Evolutionary conservation across 2,113 vertebrate species (phyloP).

Genomic region (Menidia beryllina): DNA sequence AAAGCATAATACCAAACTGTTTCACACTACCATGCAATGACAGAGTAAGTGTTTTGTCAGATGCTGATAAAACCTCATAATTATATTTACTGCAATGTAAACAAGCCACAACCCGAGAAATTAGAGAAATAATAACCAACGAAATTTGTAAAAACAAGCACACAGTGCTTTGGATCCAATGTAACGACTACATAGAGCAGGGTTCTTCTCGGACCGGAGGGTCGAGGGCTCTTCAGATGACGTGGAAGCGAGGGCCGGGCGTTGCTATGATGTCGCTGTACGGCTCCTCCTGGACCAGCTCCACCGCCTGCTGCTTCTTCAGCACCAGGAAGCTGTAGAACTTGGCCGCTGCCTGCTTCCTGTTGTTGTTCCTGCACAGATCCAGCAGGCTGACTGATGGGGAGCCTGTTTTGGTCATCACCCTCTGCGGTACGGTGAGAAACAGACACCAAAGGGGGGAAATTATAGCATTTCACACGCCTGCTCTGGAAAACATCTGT

Average conservation of each 20-base stretch:
- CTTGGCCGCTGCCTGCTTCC: conserved; percentile 96
- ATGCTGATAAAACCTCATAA: background rate
- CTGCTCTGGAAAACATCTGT: no score
- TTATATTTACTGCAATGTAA: background rate
- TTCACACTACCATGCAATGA: conserved; percentile 7
- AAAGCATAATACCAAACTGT: background rate
- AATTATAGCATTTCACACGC: no score
- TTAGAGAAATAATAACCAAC: conserved; percentile 15
- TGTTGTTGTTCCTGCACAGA: conserved; percentile 94
- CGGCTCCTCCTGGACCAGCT: conserved; percentile 92
- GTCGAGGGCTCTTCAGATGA: conserved; percentile 83
- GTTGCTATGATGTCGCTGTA: conserved; percentile 96
- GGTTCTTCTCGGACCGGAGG: background rate
- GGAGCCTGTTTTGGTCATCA: conserved; percentile 93
- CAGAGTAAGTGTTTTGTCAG: background rate
- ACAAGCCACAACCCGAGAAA: background rate
- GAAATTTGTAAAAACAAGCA: background rate
- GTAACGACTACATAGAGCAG: background rate
- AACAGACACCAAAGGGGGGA: background rate
- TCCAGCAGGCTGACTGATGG: conserved; percentile 96
- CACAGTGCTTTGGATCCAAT: background rate
- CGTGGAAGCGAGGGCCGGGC: conserved; percentile 93
- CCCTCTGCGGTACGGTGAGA: conserved; percentile 83
- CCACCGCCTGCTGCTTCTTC: conserved; percentile 97
- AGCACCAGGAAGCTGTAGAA: conserved; percentile 99